Evolutionary conservation across 2,113 vertebrate species (phyloP), one percentile per base, ranked within the genome.

Genomic region (Trogon melanurus): DNA sequence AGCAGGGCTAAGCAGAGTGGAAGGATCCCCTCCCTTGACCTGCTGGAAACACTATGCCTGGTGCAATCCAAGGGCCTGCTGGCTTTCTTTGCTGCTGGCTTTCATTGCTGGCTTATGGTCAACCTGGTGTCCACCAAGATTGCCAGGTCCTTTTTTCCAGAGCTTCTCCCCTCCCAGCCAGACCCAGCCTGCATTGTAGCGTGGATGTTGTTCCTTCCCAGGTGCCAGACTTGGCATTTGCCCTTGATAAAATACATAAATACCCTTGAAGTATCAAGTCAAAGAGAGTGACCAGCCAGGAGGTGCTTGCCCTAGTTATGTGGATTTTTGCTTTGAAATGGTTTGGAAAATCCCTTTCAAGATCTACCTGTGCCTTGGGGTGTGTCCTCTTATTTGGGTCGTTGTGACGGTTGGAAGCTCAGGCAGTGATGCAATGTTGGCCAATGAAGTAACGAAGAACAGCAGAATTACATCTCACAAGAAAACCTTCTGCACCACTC

Each of bases 21-120:
- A 69, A 50, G 26, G 36, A 73, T 30, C 30, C 4, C 45, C n/a
- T 85, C 44, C 71, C 48, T 61, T 0, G 0, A 45, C 32, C 66
- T 72, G 36, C 48, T 67, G 66, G 62, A 48, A 47, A 3, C 10
- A 8, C 16, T 74, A 44, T 79, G 74, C 41, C 32, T 44, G 17
- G 32, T 20, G 62, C 57, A 88, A 53, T 45, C 70, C 3, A 0
- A 60, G 26, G 29, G 41, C 15, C 75, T 75, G 29, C 65, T 88
- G 75, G 26, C 23, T 19, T 2, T 1, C 60, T 90, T 44, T 74
- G 34, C 72, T 65, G 44, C 2, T n/a, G n/a, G n/a, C n/a, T n/a
- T n/a, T n/a, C 48, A 16, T 9, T 41, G 47, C 41, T 91, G 61
- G 38, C 53, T 93, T 47, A 23, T 30, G 44, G 48, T 48, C 58